A percentile compares a stretch with the other conserved stretches of the same genome.
phyloP scores from a whole-genome alignment of 2,888 invertebrate genomes.

The Platynereis dumerilii region DNA sequence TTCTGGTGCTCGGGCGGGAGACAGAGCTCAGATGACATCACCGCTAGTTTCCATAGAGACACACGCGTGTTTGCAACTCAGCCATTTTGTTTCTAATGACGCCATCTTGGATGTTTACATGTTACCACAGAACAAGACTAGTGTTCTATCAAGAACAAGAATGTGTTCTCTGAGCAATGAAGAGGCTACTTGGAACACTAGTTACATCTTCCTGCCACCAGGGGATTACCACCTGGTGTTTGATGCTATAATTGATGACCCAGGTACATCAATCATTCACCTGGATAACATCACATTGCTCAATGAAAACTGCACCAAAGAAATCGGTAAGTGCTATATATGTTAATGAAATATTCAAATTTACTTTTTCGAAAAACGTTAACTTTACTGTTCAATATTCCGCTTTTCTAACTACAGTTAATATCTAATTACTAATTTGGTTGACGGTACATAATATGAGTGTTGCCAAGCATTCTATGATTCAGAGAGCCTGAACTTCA shows the following conservation, averaged over 20 bases:
- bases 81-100: constrained; percentile 13
- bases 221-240: constrained; percentile 23
- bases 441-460: no score
- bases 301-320: constrained; percentile 30
- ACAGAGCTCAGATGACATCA: constrained; percentile 27
- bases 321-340: not conserved
- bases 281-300: constrained; percentile 29
- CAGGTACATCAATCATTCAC: constrained; percentile 5
- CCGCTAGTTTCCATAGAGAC: constrained; percentile 15
- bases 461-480: no score
- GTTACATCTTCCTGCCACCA: constrained; percentile 26
- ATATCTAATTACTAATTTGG: no score
- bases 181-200: constrained; percentile 24
- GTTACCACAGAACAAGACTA: not conserved
- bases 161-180: not conserved
- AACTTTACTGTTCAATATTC: no score
- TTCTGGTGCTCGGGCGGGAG: constrained; percentile 21
- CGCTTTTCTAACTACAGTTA: no score
- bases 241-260: constrained; percentile 25
- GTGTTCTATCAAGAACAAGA: not conserved
- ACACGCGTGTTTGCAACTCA: constrained; percentile 29
- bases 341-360: no score
- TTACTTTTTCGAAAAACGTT: no score
- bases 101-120: constrained; percentile 17
- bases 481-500: no score